Base-by-base conservation (phyloP, 2,113 vertebrate species). In the Antechinus stuartii region DNA sequence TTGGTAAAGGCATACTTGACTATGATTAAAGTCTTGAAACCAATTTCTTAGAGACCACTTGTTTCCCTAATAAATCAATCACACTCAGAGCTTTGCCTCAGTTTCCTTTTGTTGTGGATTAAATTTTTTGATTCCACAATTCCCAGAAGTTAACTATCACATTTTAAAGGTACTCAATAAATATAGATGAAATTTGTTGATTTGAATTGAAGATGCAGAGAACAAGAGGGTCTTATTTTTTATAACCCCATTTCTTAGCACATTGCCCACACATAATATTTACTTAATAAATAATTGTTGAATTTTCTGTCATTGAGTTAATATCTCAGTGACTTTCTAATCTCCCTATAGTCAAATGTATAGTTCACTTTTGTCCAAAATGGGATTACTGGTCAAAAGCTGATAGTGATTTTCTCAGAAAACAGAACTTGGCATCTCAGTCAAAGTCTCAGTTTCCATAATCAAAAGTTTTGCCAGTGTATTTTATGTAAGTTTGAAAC, bases 321-420 rank as follows among this genome's bases (percentile, higher is more conserved):
- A 42, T 6, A n/a, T 61, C 56, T 30, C 56, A 61, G 9, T 42
- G 24, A 90, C 26, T 90, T 50, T 50, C 47, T 90, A 50, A 90
- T 47, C 24, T 50, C 26, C 7, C 89, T 76, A 49, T 19, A 50
- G 3, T 93, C 10, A 94, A 8, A 22, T 89, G 76, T 56, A 92
- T 23, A 91, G 8, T 91, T 56, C 56, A 68, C 8, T 35, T 91
- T 54, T 91, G 89, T 49, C 89, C 84, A 50, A 93, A 12, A n/a
- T 0, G 12, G 93, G 94, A 68, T 90, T 92, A 9, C 53, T 93
- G 55, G 3, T n/a, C 92, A 92, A 92, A 2, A 93, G 8, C 56
- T 92, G 54, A 56, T 27, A 50, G 89, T 94, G 50, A 52, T 54
- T 93, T 93, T 50, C 50, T 49, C 93, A 95, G 54, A 95, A 98